These are phyloP conservation scores for Charina bottae DNA, from an alignment of 2,113 vertebrate species.

Conservation along the genomic window DNA sequence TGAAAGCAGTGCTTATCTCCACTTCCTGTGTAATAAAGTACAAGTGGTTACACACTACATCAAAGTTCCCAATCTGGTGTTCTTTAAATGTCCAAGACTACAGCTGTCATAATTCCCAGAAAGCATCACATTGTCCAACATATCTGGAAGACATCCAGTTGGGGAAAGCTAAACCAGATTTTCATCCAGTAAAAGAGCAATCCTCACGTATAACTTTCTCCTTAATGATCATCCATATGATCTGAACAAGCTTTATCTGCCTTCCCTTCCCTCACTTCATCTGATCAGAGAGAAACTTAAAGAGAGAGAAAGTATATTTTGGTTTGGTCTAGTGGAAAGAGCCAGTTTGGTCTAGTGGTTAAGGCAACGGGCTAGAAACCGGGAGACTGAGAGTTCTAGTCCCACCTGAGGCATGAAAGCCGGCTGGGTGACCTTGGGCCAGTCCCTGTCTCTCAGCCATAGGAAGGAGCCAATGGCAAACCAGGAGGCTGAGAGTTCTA, in stretches of 20 bases:
- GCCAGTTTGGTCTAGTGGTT: no score
- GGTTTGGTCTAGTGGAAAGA: no score
- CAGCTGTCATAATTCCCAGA: background rate
- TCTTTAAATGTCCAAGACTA: background rate
- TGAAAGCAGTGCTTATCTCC: background rate
- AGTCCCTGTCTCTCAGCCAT: no score
- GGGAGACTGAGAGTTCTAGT: no score
- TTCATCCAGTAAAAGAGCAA: background rate
- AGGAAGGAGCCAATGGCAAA: no score
- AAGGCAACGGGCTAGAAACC: no score
- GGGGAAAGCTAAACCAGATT: background rate
- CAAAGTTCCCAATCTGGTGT: background rate
- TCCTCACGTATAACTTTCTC: background rate
- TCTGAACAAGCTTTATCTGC: slow-evolving; percentile 15
- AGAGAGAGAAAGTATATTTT: background rate
- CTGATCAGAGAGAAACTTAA: background rate
- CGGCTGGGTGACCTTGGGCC: no score
- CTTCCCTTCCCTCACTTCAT: background rate
- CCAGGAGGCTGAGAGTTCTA: no score
- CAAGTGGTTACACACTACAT: background rate
- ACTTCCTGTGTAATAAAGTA: background rate
- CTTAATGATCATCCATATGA: background rate
- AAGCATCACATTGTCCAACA: background rate
- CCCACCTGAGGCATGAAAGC: no score
- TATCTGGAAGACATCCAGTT: background rate